Evolutionary conservation across 2,888 invertebrate genomes (phyloP), one percentile per base, ranked within the genome.

Genomic region (Tanypteryx hageni): DNA sequence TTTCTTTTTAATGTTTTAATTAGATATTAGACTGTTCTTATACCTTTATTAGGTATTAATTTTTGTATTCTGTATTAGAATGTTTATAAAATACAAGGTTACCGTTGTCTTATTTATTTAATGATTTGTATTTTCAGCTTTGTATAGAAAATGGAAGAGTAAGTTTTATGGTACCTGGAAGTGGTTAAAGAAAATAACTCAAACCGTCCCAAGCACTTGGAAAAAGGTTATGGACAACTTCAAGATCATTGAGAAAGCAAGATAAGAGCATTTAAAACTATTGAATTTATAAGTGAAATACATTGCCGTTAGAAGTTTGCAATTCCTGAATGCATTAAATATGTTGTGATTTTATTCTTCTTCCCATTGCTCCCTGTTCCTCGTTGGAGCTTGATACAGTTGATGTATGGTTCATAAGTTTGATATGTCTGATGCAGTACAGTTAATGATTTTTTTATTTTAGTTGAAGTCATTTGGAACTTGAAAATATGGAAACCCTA

Each of bases 201-300:
- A 76, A 76, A 76, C 76, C 76, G 76, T 76, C 76, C 76, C 76
- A 22, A 76, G 76, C 76, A 76, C 22, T 76, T 76, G 22, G 76
- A 22, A 76, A 27, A 76, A 27, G 76, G 27, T 14, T 27, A 27
- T 76, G 76, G 44, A 44, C 44, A 76, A 76, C 76, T 76, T 76
- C 76, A 76, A 76, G 44, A 76, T 76, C 27, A 76, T 76, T 76
- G 76, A 27, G 76, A 76, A 27, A 22, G 76, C 27, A 76, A 27
- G 27, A 76, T 44, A 44, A 44, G 44, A 44, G 44, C 44, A 44
- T 44, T 44, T 3, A 44, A 44, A 44, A 44, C 44, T 44, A 44
- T 44, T 44, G 44, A 44, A 44, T 44, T 44, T 44, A 44, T 44
- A 76, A 76, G 27, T 76, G 9, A 27, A 27, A 27, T 10, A 11